phyloP scores from a whole-genome alignment of 2,888 invertebrate genomes.

The Serripes groenlandicus region DNA sequence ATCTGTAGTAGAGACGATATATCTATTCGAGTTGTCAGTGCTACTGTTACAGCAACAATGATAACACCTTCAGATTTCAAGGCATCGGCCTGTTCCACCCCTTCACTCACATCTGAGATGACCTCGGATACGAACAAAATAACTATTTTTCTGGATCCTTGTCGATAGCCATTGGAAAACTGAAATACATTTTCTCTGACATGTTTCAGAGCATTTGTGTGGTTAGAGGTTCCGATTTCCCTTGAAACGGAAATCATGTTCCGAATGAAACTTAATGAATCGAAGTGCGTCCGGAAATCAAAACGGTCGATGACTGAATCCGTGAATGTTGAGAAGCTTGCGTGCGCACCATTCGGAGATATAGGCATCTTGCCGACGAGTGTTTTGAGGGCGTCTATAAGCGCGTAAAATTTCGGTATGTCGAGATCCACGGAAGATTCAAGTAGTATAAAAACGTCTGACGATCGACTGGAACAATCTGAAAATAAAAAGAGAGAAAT shows the following conservation, averaged over 20 bases:
- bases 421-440: background rate
- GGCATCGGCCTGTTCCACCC: background rate
- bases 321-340: background rate
- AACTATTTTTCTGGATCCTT: background rate
- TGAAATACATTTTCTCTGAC: background rate
- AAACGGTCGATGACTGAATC: background rate
- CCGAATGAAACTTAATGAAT: background rate
- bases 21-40: background rate
- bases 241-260: background rate
- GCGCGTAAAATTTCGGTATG: background rate
- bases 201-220: background rate
- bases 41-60: background rate
- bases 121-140: background rate
- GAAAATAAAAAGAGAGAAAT: background rate
- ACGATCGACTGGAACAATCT: background rate
- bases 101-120: background rate
- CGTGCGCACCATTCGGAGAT: background rate
- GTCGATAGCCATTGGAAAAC: background rate
- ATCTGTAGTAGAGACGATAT: background rate
- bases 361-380: background rate
- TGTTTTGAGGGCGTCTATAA: background rate
- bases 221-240: background rate
- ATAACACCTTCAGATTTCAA: background rate
- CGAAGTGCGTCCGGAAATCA: background rate
- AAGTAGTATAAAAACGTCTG: background rate